Evolutionary conservation across 2,113 vertebrate species (phyloP).

Genomic region (Callionymus lyra): DNA sequence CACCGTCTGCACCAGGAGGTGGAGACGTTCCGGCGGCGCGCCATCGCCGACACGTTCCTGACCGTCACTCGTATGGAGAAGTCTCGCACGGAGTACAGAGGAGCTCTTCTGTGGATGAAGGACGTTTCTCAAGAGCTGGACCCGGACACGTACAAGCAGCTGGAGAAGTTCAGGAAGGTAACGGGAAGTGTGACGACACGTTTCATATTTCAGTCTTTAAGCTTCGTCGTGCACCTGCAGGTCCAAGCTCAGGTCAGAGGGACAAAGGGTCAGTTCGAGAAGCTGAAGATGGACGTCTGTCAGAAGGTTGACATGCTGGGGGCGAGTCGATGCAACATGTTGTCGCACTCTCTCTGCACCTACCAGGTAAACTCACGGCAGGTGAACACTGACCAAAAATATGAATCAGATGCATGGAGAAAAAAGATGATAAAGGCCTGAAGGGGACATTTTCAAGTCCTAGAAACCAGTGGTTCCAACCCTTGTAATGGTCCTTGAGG

Average conservation of each 20-base stretch:
- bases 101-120: slow-evolving; percentile 76
- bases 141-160: slow-evolving; percentile 78
- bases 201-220: neutral
- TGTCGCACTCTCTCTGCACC: slow-evolving; percentile 72
- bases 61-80: slow-evolving; percentile 77
- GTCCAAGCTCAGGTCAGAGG: slow-evolving; percentile 73
- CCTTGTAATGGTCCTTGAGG: no score
- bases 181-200: neutral
- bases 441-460: no score
- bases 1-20: slow-evolving; percentile 76
- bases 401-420: no score
- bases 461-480: no score
- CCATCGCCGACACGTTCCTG: slow-evolving; percentile 71
- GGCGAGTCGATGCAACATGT: slow-evolving; percentile 74
- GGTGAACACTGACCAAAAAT: no score
- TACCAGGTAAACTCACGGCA: slow-evolving; percentile 70
- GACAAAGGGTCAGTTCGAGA: slow-evolving; percentile 73
- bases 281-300: slow-evolving; percentile 76
- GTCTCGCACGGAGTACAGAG: slow-evolving; percentile 72
- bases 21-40: slow-evolving; percentile 72
- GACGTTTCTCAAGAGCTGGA: slow-evolving; percentile 76
- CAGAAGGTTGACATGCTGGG: slow-evolving; percentile 79
- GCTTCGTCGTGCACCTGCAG: slow-evolving; percentile 36
- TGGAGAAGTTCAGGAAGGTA: slow-evolving; percentile 80
- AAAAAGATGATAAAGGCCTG: no score